Evolutionary conservation across 1,140 invertebrate genomes (phyloP).

Genomic region (Olivierus martensii): DNA sequence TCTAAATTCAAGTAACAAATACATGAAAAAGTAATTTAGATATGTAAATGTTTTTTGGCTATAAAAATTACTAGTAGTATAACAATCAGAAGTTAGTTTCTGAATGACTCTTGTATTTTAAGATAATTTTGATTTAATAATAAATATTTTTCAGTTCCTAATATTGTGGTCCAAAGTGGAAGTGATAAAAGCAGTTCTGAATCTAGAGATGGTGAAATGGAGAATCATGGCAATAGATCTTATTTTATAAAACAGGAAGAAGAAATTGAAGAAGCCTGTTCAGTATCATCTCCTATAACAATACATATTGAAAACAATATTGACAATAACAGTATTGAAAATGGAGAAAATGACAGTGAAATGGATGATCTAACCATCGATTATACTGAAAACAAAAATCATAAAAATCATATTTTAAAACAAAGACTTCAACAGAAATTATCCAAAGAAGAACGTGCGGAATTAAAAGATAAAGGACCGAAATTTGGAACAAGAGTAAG

Average conservation of each 20-base stretch:
- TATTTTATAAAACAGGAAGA: conserved; percentile 3
- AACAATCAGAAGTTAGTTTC: too few relatives aligned
- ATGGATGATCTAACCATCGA: not conserved
- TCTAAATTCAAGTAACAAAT: too few relatives aligned
- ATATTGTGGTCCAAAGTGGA: too few relatives aligned
- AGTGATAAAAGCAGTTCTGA: too few relatives aligned
- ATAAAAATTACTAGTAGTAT: too few relatives aligned
- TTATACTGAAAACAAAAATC: not conserved
- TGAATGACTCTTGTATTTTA: too few relatives aligned
- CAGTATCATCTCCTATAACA: conserved; percentile 11
- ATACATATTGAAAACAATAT: conserved; percentile 14
- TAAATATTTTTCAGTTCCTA: too few relatives aligned
- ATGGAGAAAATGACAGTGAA: conserved; percentile 6
- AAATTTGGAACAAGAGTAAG: not conserved
- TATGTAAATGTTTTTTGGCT: too few relatives aligned
- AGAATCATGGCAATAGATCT: too few relatives aligned
- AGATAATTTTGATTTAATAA: too few relatives aligned
- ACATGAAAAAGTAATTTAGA: too few relatives aligned
- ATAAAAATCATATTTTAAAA: not conserved
- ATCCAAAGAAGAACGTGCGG: not conserved
- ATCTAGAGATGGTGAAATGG: too few relatives aligned
- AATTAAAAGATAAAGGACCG: conserved; percentile 1
- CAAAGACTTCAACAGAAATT: conserved; percentile 4
- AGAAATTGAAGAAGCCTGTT: conserved; percentile 6
- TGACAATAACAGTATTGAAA: conserved; percentile 1